A percentile compares a stretch with the other conserved stretches of the same genome.
Evolutionary conservation across 1,140 invertebrate genomes (phyloP).

Genomic region (Euura lappo): DNA sequence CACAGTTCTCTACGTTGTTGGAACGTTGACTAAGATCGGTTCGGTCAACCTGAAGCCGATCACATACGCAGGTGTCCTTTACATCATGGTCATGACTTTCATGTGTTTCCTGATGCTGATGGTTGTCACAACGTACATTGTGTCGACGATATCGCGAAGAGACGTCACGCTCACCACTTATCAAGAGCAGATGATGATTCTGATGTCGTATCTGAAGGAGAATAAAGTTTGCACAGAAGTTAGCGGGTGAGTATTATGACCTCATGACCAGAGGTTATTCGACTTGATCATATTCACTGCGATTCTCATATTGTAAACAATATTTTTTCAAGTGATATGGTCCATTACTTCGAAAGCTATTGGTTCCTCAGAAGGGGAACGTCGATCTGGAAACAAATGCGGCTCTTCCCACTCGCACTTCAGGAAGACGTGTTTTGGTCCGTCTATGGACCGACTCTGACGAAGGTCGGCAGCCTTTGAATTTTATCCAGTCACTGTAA

Average conservation of each 20-base stretch:
- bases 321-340: neutral
- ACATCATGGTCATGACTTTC: neutral
- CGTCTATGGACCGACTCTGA: neutral
- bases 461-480: neutral
- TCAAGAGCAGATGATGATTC: neutral
- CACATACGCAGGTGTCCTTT: neutral
- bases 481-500: neutral
- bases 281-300: too few relatives aligned
- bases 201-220: constrained; percentile 3
- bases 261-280: neutral
- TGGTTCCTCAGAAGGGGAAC: neutral
- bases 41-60: neutral
- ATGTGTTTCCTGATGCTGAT: neutral
- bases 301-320: too few relatives aligned
- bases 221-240: neutral
- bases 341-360: neutral
- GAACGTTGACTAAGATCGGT: neutral
- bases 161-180: neutral
- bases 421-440: neutral
- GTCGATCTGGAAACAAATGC: neutral
- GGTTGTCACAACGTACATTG: neutral
- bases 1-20: neutral
- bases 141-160: neutral
- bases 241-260: neutral
- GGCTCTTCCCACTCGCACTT: neutral